Conservation (phyloP, 2,888 invertebrate species). For the Eumacrocentrus americanus region DNA sequence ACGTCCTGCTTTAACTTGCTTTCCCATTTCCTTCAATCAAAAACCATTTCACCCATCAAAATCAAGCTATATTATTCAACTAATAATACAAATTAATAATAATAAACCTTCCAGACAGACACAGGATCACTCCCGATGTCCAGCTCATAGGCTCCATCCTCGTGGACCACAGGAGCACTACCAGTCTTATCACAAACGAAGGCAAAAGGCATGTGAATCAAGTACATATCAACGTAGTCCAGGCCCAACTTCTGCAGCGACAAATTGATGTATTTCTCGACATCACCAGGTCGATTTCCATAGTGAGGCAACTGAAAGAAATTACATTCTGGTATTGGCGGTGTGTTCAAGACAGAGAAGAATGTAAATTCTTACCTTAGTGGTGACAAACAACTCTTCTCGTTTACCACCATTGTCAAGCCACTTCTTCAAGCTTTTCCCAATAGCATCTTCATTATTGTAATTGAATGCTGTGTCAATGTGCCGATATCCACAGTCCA, state of each 20-base stretch:
- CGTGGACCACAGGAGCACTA: constrained; percentile 65
- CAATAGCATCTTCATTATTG: constrained; percentile 78
- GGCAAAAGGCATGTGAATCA: constrained; percentile 79
- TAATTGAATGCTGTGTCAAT: constrained; percentile 83
- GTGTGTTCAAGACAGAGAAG: not conserved
- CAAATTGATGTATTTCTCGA: constrained; percentile 69
- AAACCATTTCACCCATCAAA: not conserved
- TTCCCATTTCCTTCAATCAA: constrained; percentile 70
- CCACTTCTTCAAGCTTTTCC: constrained; percentile 72
- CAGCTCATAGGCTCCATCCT: constrained; percentile 67
- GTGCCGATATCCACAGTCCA: constrained; percentile 76
- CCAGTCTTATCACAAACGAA: constrained; percentile 66
- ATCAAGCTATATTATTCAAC: constrained; percentile 5
- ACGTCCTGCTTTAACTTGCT: constrained; percentile 69
- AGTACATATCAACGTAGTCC: constrained; percentile 78
- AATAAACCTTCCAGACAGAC: constrained; percentile 73
- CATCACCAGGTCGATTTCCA: constrained; percentile 72
- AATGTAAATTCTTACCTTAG: constrained; percentile 69
- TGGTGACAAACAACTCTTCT: constrained; percentile 78
- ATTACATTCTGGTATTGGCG: constrained; percentile 9
- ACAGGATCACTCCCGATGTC: constrained; percentile 71
- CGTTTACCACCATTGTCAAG: constrained; percentile 69
- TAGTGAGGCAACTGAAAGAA: constrained; percentile 70
- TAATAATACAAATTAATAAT: not conserved
- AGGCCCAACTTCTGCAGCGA: constrained; percentile 71